A percentile compares a stretch with the other conserved stretches of the same genome.
Conservation (phyloP, 1,140 invertebrate species). For the Pseudoatta argentina region DNA sequence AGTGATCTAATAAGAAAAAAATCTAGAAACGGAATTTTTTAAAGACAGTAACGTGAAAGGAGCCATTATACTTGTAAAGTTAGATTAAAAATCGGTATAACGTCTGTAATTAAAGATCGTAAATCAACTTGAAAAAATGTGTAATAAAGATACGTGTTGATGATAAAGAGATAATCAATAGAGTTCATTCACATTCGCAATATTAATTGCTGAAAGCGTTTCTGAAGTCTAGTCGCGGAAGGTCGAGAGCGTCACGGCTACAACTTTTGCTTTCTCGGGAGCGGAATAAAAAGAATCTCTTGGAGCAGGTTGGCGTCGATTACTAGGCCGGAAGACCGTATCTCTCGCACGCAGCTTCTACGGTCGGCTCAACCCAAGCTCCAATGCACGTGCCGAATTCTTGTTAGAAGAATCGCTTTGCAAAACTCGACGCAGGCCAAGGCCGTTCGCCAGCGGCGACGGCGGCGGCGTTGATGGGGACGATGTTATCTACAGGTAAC, state of each 20-base stretch:
- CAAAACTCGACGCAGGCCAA: constrained; percentile 75
- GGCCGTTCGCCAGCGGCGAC: constrained; percentile 63
- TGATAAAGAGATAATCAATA: neutral
- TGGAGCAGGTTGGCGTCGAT: constrained; percentile 44
- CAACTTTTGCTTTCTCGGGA: constrained; percentile 45
- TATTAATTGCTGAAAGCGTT: constrained; percentile 22
- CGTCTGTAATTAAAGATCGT: neutral
- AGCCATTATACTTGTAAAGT: neutral
- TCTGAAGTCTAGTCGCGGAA: neutral
- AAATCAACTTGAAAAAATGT: neutral
- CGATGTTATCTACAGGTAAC: constrained; percentile 52
- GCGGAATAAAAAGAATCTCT: constrained; percentile 37
- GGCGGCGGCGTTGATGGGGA: constrained; percentile 10
- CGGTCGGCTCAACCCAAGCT: constrained; percentile 73
- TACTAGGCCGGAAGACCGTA: constrained; percentile 48
- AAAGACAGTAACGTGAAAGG: neutral
- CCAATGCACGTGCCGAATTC: constrained; percentile 82
- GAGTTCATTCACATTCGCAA: constrained; percentile 9
- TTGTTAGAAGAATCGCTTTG: constrained; percentile 77
- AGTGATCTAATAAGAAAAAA: constrained; percentile 88
- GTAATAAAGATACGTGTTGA: neutral
- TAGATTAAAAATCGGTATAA: neutral
- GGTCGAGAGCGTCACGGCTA: constrained; percentile 16
- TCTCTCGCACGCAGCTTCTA: constrained; percentile 40
- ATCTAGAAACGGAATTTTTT: neutral